A percentile compares a stretch with the other conserved stretches of the same genome.
Conservation (phyloP, 2,797 vertebrate species). For the Glossophaga mutica region DNA sequence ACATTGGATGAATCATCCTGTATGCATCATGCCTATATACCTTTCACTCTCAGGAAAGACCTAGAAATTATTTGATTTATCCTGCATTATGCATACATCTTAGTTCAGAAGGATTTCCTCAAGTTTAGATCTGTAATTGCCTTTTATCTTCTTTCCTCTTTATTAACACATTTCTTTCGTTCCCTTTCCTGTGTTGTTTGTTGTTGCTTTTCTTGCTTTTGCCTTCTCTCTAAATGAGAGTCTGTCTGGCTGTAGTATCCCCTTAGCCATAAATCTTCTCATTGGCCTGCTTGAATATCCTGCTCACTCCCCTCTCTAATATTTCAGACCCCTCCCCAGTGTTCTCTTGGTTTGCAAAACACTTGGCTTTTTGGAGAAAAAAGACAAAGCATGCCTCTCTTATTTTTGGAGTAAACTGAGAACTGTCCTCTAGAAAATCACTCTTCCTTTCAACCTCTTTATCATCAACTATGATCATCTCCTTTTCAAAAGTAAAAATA, state of each 20-base stretch:
- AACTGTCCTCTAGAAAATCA: constrained; percentile 4
- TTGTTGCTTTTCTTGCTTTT: not conserved
- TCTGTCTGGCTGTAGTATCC: not conserved
- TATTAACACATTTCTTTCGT: not conserved
- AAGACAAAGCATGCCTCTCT: not conserved
- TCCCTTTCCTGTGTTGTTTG: not conserved
- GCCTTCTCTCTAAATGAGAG: not conserved
- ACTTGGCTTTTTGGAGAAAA: not conserved
- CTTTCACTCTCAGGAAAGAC: constrained; percentile 1
- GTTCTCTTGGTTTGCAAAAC: not conserved
- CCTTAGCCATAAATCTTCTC: constrained; percentile 5
- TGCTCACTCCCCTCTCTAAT: not conserved
- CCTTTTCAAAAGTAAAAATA: constrained; percentile 27
- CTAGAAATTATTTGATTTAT: not conserved
- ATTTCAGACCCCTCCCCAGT: constrained; percentile 24
- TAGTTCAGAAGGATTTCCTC: constrained; percentile 3
- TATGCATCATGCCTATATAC: not conserved
- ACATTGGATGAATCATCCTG: not conserved
- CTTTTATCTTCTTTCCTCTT: constrained; percentile 3
- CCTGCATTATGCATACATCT: not conserved
- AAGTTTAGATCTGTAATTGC: not conserved
- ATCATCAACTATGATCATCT: not conserved
- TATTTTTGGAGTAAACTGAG: constrained; percentile 19
- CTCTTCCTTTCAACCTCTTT: not conserved
- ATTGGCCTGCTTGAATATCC: not conserved